Conservation (phyloP, 2,113 vertebrate species). For the Lampris megalopsis region DNA sequence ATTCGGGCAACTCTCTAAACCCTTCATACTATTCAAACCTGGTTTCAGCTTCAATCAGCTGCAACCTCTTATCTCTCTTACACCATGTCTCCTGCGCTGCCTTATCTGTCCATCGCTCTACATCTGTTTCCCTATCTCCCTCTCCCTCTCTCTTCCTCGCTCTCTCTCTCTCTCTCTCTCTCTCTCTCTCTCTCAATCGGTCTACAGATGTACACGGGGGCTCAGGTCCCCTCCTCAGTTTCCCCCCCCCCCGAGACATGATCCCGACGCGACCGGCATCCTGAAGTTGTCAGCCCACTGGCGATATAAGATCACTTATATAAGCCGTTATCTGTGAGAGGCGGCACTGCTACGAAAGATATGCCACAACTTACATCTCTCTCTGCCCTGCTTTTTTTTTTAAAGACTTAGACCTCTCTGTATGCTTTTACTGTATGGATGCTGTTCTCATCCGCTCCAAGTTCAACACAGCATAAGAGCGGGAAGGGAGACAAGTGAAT, state of each 20-base stretch:
- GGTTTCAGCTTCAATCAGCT: constrained; percentile 17
- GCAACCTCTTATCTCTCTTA: background rate
- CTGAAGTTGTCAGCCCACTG: constrained; percentile 60
- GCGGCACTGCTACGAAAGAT: background rate
- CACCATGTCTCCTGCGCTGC: background rate
- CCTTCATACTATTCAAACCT: constrained; percentile 29
- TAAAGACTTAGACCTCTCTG: constrained; percentile 12
- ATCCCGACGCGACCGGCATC: constrained; percentile 23
- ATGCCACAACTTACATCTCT: constrained; percentile 45
- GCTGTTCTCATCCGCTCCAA: constrained; percentile 13
- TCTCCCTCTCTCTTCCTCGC: background rate
- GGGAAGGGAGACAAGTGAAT: constrained; percentile 36
- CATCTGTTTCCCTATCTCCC: constrained; percentile 10
- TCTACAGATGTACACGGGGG: background rate
- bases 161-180: background rate
- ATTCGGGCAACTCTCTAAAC: constrained; percentile 52
- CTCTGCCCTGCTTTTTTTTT: constrained; percentile 5
- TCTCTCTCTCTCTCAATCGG: background rate
- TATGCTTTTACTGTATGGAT: too few relatives aligned
- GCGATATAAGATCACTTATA: constrained; percentile 24
- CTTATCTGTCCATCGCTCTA: background rate
- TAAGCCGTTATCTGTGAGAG: constrained; percentile 28
- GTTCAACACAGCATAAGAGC: constrained; percentile 36
- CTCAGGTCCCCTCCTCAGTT: background rate
- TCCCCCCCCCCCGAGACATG: constrained; percentile 2